A percentile compares a stretch with the other conserved stretches of the same genome.
These are phyloP conservation scores for Delia radicum DNA, from an alignment of 1,140 invertebrate genomes.

Conservation along the genomic window DNA sequence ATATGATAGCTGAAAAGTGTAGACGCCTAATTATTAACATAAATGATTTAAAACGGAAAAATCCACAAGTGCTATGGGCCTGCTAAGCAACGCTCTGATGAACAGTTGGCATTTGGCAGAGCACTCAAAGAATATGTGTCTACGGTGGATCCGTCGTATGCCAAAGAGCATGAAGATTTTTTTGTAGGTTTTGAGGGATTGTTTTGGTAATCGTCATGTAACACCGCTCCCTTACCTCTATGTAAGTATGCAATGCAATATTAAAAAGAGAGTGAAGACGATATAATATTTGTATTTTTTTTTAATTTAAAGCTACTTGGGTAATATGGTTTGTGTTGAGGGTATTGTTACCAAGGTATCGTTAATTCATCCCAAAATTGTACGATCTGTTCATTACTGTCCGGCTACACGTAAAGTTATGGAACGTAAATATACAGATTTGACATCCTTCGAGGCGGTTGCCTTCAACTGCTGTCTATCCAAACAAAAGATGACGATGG, in stretches of 20 bases:
- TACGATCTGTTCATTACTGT: constrained; percentile 96
- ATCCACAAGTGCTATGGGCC: constrained; percentile 72
- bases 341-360: constrained; percentile 98
- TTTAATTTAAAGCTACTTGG: constrained; percentile 66
- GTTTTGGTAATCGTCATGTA: constrained; percentile 96
- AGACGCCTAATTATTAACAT: constrained; percentile 86
- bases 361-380: constrained; percentile 92
- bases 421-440: constrained; percentile 92
- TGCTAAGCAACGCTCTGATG: constrained; percentile 94
- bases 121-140: constrained; percentile 89
- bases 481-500: constrained; percentile 99
- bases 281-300: not conserved
- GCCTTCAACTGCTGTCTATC: constrained; percentile 84
- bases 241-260: no score
- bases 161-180: constrained; percentile 83
- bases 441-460: constrained; percentile 95
- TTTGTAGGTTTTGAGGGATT: constrained; percentile 96
- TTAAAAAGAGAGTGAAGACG: not conserved
- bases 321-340: constrained; percentile 95
- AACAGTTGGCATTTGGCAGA: constrained; percentile 87
- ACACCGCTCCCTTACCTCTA: constrained; percentile 88
- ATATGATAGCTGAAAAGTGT: constrained; percentile 85
- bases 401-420: constrained; percentile 88
- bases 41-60: constrained; percentile 91
- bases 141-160: constrained; percentile 79